Conservation (phyloP, 2,888 invertebrate species). For the Drosophila yooni region DNA sequence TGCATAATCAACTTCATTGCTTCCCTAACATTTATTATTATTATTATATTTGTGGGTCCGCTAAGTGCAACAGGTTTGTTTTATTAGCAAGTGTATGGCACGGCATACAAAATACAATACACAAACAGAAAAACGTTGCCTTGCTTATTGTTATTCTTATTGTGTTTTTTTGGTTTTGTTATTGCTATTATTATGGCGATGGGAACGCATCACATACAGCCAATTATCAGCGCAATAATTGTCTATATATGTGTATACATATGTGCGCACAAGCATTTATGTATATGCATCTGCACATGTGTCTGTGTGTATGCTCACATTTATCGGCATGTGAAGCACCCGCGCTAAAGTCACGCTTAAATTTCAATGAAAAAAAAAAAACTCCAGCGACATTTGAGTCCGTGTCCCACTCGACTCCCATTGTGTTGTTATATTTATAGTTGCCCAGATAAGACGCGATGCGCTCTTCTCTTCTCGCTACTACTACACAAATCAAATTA, state of each 20-base stretch:
- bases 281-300: slow-evolving; percentile 1
- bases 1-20: slow-evolving; percentile 36
- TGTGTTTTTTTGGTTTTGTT: slow-evolving; percentile 43
- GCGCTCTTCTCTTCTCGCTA: slow-evolving; percentile 11
- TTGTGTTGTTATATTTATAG: slow-evolving; percentile 49
- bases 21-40: slow-evolving; percentile 1
- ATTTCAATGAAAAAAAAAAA: slow-evolving; percentile 60
- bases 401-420: slow-evolving; percentile 35
- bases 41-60: slow-evolving; percentile 16
- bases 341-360: slow-evolving; percentile 73
- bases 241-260: slow-evolving; percentile 32
- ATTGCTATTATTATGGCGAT: slow-evolving; percentile 44
- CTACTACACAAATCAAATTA: slow-evolving; percentile 33
- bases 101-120: slow-evolving; percentile 52
- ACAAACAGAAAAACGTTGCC: slow-evolving; percentile 22
- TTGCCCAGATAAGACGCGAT: slow-evolving; percentile 44
- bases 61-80: slow-evolving; percentile 49
- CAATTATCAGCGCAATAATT: slow-evolving; percentile 79
- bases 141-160: slow-evolving; percentile 42
- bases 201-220: slow-evolving; percentile 45
- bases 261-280: not conserved
- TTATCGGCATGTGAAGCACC: slow-evolving; percentile 76
- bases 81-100: slow-evolving; percentile 49
- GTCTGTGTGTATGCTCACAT: slow-evolving; percentile 8
- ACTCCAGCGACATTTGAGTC: slow-evolving; percentile 39